Base-by-base conservation (phyloP, 2,797 vertebrate species). In the Rhinichthys osculus region DNA sequence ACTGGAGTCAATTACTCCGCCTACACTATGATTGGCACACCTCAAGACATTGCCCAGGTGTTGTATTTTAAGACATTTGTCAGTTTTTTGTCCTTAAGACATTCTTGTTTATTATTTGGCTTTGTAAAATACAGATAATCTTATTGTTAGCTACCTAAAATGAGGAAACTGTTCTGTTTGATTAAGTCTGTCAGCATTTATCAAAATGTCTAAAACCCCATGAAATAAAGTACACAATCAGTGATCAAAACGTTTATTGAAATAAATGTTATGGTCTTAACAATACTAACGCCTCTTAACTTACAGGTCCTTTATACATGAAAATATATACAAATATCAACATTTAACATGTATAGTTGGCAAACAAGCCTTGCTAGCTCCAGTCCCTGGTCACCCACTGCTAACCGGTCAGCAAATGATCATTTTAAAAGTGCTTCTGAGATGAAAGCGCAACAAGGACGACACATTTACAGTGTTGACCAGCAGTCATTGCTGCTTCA, bases 291-390 rank as follows among this genome's bases (percentile, higher is more conserved):
- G 0, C 57, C 38, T 78, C 14, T 85, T 83, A 84, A 84, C 59
- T 89, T 87, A 83, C 81, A 81, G 50, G 19, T 50, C 50, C 14
- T 89, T 86, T 89, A 81, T 86, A 89, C 81, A 89, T 72, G 84
- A 80, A 88, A 78, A 57, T 80, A 77, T 84, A 82, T 82, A 88
- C 82, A 88, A 66, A 78, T 84, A 88, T 86, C 84, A 82, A 89
- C 35, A 78, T 42, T 86, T 84, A 84, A 89, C 77, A 78, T 19
- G 16, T 78, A 62, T 11, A 62, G 14, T 64, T 78, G 57, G 16
- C 14, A 78, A 62, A 78, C 57, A 30, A 30, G 38, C 77, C 57
- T 78, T 19, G 23, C 10, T 44, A 27, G 38, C 77, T 78, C 11
- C 3, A 59, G 50, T 57, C 33, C 50, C 33, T 14, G 23, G 13